Evolutionary conservation across 2,797 vertebrate genomes (phyloP).

Genomic region (Hyperoplus immaculatus): DNA sequence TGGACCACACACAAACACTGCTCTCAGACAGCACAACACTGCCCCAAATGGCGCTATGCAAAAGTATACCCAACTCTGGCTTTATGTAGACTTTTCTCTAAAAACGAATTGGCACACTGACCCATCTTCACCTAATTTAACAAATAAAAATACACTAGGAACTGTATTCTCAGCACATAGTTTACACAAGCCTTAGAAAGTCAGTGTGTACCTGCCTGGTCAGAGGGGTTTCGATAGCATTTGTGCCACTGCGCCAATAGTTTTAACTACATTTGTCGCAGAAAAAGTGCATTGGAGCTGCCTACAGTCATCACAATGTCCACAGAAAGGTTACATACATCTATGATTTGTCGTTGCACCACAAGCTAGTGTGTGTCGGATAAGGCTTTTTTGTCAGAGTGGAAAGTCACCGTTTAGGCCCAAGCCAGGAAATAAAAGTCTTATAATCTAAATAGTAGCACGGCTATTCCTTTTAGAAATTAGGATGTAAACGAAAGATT

Average conservation of each 20-base stretch:
- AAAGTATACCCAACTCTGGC: conserved; percentile 46
- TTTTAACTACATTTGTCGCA: conserved; percentile 37
- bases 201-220: conserved; percentile 15
- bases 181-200: conserved; percentile 3
- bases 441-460: conserved; percentile 20
- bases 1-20: background rate
- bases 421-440: conserved; percentile 5
- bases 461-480: background rate
- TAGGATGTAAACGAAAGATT: conserved; percentile 32
- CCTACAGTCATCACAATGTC: conserved; percentile 45
- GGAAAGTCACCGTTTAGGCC: conserved; percentile 16
- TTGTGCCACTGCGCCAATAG: background rate
- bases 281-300: conserved; percentile 55
- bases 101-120: conserved; percentile 16
- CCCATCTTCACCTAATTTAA: conserved; percentile 4
- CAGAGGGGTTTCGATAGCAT: background rate
- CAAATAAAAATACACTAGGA: conserved; percentile 18
- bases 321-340: conserved; percentile 41
- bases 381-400: conserved; percentile 56
- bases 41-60: conserved; percentile 46
- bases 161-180: background rate
- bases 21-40: conserved; percentile 35
- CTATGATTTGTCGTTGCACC: conserved; percentile 63
- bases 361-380: conserved; percentile 25
- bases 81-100: conserved; percentile 11